A percentile compares a stretch with the other conserved stretches of the same genome.
Evolutionary conservation across 2,888 invertebrate species (phyloP).

Genomic region (Alcis repandata): DNA sequence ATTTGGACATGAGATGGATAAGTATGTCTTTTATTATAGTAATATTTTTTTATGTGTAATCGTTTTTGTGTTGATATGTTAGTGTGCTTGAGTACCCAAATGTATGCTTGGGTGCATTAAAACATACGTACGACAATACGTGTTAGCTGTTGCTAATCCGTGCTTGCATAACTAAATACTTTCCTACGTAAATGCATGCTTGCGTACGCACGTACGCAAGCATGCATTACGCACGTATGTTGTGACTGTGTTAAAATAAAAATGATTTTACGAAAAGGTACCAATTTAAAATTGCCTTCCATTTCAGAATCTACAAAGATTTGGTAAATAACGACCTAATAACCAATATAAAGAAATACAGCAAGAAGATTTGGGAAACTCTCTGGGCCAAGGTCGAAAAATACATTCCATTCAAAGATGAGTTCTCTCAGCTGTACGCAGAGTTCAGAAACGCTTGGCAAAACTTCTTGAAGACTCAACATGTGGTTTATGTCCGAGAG

Average conservation of each 20-base stretch:
- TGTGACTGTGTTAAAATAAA: no score
- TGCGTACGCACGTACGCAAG: neutral
- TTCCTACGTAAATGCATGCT: neutral
- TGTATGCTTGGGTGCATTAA: neutral
- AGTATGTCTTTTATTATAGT: no score
- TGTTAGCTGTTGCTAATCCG: no score
- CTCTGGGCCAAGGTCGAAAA: conserved; percentile 78
- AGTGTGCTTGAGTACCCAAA: neutral
- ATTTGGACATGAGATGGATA: conserved; percentile 93
- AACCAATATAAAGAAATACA: conserved; percentile 93
- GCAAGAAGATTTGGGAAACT: conserved; percentile 87
- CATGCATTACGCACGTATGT: no score
- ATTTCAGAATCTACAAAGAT: conserved; percentile 90
- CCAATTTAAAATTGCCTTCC: neutral
- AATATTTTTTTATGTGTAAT: neutral
- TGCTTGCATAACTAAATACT: neutral
- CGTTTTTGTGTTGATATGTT: no score
- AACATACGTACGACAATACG: no score
- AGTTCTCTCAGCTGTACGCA: conserved; percentile 70
- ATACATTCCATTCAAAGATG: conserved; percentile 81
- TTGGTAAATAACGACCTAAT: conserved; percentile 92
- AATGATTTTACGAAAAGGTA: neutral
- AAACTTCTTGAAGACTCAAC: conserved; percentile 76
- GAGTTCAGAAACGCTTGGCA: conserved; percentile 79
- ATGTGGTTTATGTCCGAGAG: conserved; percentile 77